Base-by-base conservation (phyloP, 2,797 vertebrate species). In the Malacoctenus gilli region DNA sequence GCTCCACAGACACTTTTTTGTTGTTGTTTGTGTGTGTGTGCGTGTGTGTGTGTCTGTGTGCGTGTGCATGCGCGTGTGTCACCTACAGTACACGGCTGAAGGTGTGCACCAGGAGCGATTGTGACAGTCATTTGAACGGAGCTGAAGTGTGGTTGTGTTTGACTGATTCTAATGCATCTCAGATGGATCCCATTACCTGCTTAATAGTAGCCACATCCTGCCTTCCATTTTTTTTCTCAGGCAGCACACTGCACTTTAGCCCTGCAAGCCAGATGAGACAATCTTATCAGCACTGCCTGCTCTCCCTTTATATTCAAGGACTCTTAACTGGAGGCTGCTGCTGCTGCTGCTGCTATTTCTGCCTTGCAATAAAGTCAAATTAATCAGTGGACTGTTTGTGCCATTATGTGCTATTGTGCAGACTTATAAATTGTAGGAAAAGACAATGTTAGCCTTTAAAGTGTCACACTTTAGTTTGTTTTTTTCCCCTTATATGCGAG, bases 121-220 rank as follows among this genome's bases (percentile, higher is more conserved):
- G 74, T 71, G 82, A 80, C 79, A 79, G 77, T 81, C 78, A 77
- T 84, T 80, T 77, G 65, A 86, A 85, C 60, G 46, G 68, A 79
- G 59, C 70, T 75, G 73, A 79, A 84, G 79, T 82, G 77, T 73
- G 74, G 78, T 85, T 79, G 77, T 85, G 74, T 86, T 84, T 80
- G 83, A 81, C 79, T 80, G 80, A 89, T 87, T 87, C 69, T 80
- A 84, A 87, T 87, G 83, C 75, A 82, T 79, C 85, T 87, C 70
- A 71, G 85, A 84, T 76, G 78, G 82, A 86, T 84, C 80, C 82
- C 75, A 83, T 85, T 85, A 82, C 79, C 80, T 82, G 63, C 77
- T 68, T 85, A 85, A 88, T 85, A 85, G 84, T 84, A 72, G 80
- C 82, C 84, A 85, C 77, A 85, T 84, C 84, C 83, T 77, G 80